phyloP scores from a whole-genome alignment of 1,140 invertebrate species.

The Hormaphis cornu region DNA sequence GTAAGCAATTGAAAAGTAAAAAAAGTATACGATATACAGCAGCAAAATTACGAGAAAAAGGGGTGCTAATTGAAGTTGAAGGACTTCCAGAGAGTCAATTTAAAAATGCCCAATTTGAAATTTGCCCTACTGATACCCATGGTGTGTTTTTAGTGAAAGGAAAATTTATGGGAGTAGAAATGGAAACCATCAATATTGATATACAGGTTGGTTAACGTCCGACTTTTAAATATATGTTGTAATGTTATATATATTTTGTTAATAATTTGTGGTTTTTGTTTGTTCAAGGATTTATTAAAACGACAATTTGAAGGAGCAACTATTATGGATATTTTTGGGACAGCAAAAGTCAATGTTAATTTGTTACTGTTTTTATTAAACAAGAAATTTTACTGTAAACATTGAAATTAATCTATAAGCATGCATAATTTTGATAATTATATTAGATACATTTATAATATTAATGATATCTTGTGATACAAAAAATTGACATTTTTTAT shows the following conservation, averaged over 20 bases:
- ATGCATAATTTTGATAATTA: too few species aligned
- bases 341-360: slow-evolving; percentile 70
- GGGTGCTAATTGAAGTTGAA: slow-evolving; percentile 63
- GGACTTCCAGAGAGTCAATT: slow-evolving; percentile 56
- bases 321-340: slow-evolving; percentile 71
- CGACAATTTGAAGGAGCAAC: slow-evolving; percentile 68
- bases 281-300: slow-evolving; percentile 59
- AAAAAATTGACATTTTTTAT: too few species aligned
- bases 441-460: too few species aligned
- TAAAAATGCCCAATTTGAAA: slow-evolving; percentile 71
- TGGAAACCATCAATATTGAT: slow-evolving; percentile 66
- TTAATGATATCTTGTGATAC: too few species aligned
- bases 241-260: background rate
- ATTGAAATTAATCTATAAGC: background rate
- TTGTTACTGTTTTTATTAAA: slow-evolving; percentile 65
- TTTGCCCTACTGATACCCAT: slow-evolving; percentile 55
- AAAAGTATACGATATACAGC: slow-evolving; percentile 61
- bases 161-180: slow-evolving; percentile 69
- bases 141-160: slow-evolving; percentile 64
- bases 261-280: slow-evolving; percentile 9
- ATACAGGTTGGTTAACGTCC: slow-evolving; percentile 48
- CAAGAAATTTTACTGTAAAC: slow-evolving; percentile 58
- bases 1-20: slow-evolving; percentile 40
- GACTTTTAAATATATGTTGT: background rate
- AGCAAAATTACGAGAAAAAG: slow-evolving; percentile 62